Evolutionary conservation across 2,888 invertebrate species (phyloP), one percentile per base, ranked within the genome.

Genomic region (Napeogenes sylphis): DNA sequence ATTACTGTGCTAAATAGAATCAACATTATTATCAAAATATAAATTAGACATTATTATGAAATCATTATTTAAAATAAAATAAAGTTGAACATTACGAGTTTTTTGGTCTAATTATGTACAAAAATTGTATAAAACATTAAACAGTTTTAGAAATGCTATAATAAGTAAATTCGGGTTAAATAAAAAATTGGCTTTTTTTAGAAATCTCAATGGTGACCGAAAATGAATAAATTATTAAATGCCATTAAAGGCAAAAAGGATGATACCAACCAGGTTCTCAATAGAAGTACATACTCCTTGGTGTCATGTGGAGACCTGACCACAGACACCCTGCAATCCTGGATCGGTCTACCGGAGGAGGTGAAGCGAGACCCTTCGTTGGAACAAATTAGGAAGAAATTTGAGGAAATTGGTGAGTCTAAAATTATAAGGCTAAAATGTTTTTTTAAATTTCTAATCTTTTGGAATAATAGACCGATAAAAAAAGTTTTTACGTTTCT

Each of bases 301-400:
- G 82, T 83, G 58, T 79, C 87, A 35, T 84, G 84, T 42, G 82
- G 81, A 66, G 91, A 91, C 62, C 81, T 92, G 33, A 91, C 89
- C 0, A 86, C 87, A 14, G 89, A 88, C 21, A 84, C 89, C 0
- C 72, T 93, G 53, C 91, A 91, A 68, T 88, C 92, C 32, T 93
- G 93, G 93, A 83, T 91, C 51, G 85, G 85, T 21, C 73, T 93
- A 32, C 93, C 93, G 0, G 91, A 92, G 47, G 91, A 91, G 60
- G 91, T 93, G 61, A 91, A 92, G 46, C 84, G 92, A 66, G 93
- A 93, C 80, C 93, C 93, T 0, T 91, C 91, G 63, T 81, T 93
- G 73, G 92, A 91, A 42, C 88, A 88, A 10, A 92, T 93, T 63
- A 82, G 84, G 67, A 80, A 77, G 59, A 80, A 85, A 62, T 88